Conservation (phyloP, 2,113 vertebrate genomes). For the Poeciliopsis turrubarensis region DNA sequence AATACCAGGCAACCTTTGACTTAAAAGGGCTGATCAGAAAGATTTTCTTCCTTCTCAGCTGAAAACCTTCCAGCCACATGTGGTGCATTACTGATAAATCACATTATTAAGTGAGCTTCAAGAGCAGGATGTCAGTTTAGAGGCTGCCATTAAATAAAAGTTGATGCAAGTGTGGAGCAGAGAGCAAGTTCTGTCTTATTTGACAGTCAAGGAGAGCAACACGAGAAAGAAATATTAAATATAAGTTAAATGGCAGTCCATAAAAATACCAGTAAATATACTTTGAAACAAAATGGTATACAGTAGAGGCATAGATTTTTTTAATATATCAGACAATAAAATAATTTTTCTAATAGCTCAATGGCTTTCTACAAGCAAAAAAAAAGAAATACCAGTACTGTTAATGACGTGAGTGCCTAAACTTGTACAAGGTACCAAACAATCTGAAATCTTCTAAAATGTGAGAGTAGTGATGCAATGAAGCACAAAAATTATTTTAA, state of each 20-base stretch:
- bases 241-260: not conserved
- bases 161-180: constrained; percentile 30
- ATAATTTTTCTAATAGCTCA: not conserved
- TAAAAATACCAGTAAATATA: constrained; percentile 1
- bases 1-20: constrained; percentile 25
- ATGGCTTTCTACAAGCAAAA: too few relatives aligned
- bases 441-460: too few relatives aligned
- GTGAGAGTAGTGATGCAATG: too few relatives aligned
- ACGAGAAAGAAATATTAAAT: not conserved
- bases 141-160: constrained; percentile 36
- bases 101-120: constrained; percentile 23
- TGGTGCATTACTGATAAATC: constrained; percentile 47
- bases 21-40: constrained; percentile 37
- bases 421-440: too few relatives aligned
- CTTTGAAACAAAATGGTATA: not conserved
- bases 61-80: constrained; percentile 23
- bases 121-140: constrained; percentile 19
- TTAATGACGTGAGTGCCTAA: too few relatives aligned
- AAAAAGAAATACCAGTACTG: too few relatives aligned
- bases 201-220: constrained; percentile 6
- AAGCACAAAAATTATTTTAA: too few relatives aligned
- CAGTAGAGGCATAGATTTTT: not conserved
- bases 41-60: constrained; percentile 15
- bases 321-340: not conserved
- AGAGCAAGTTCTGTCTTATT: constrained; percentile 14